phyloP scores from a whole-genome alignment of 2,113 vertebrate species.

The Castor canadensis region DNA sequence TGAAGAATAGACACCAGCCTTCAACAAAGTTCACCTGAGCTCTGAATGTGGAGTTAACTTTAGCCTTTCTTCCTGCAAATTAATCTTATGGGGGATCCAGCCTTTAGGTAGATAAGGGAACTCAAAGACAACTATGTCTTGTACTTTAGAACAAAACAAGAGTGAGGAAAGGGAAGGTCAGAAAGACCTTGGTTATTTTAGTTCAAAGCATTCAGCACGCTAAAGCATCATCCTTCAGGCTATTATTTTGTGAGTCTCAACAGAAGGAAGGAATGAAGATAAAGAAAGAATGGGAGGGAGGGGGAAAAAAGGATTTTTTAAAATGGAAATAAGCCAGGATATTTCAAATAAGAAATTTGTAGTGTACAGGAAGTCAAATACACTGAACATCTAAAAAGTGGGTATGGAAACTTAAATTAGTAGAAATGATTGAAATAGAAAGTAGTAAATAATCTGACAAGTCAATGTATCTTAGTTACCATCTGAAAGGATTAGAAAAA shows the following conservation, averaged over 20 bases:
- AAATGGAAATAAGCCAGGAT: background rate
- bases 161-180: background rate
- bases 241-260: background rate
- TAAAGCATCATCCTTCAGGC: background rate
- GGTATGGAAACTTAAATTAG: background rate
- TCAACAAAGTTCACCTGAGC: background rate
- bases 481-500: background rate
- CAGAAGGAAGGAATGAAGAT: background rate
- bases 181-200: background rate
- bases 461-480: background rate
- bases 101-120: background rate
- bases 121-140: background rate
- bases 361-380: background rate
- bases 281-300: background rate
- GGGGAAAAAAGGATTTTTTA: background rate
- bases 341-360: slow-evolving; percentile 7
- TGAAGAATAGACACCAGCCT: background rate
- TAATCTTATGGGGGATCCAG: background rate
- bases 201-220: background rate
- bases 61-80: background rate
- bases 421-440: slow-evolving; percentile 2
- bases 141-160: too few species aligned
- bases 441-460: slow-evolving; percentile 17
- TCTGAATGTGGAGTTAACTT: background rate
- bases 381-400: background rate